Conservation (phyloP, 2,113 vertebrate species). For the Caranx ignobilis region DNA sequence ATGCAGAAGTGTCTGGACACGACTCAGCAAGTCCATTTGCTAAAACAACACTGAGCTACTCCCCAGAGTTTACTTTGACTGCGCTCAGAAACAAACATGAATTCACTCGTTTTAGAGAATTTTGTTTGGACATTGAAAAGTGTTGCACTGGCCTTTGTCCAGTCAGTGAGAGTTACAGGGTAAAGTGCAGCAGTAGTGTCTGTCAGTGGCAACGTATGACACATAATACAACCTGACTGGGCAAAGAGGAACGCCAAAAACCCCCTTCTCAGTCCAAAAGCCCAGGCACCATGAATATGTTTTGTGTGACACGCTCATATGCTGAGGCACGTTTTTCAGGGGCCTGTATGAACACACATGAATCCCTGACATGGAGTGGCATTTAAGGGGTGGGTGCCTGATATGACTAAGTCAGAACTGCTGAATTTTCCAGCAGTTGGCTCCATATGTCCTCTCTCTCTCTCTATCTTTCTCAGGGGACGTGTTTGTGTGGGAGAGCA, state of each 20-base stretch:
- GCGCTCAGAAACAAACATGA: conserved; percentile 58
- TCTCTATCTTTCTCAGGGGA: conserved; percentile 17
- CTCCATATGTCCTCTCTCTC: conserved; percentile 27
- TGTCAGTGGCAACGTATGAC: conserved; percentile 27
- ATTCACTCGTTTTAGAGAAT: conserved; percentile 51
- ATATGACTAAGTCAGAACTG: conserved; percentile 59
- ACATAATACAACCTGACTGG: conserved; percentile 20
- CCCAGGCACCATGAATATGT: conserved; percentile 55
- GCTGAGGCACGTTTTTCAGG: conserved; percentile 52
- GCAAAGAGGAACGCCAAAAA: conserved; percentile 9
- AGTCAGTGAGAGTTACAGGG: conserved; percentile 26
- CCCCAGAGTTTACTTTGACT: conserved; percentile 56
- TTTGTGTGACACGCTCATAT: conserved; percentile 47
- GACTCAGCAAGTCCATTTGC: conserved; percentile 71
- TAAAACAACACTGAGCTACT: conserved; percentile 70
- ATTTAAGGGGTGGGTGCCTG: conserved; percentile 51
- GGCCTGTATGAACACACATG: conserved; percentile 47
- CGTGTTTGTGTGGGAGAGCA: conserved; percentile 28
- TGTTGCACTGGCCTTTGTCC: conserved; percentile 56
- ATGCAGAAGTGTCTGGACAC: conserved; percentile 51
- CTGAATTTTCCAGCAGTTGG: conserved; percentile 55
- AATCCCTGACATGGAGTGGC: conserved; percentile 53
- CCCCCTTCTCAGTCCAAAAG: conserved; percentile 25
- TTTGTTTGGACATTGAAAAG: conserved; percentile 45
- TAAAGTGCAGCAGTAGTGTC: conserved; percentile 27